Base-by-base conservation (phyloP, 2,113 vertebrate genomes). In the Protomyctophum bolini region DNA sequence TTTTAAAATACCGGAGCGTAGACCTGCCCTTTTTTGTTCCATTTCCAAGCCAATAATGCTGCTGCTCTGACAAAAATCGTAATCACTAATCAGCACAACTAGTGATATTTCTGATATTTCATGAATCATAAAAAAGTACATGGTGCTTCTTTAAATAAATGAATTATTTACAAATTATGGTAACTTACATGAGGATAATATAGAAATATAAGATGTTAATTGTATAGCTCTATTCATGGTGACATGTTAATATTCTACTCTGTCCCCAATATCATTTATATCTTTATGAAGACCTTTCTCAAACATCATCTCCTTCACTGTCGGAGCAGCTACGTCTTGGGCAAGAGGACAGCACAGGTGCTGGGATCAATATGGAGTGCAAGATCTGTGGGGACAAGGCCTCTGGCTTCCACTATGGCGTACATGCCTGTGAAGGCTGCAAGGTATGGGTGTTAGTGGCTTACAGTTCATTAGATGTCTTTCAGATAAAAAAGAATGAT, bases 371-470 rank as follows among this genome's bases (percentile, higher is more conserved):
- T 3, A 93, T 99, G 85, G 97, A 99, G 86, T 99, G 98, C 84
- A 95, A 96, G 46, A 95, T 99, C 78, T 99, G 97, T 0, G 96
- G 97, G 56, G 98, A 99, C 93, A 96, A 94, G 88, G 98, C 98
- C 11, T 99, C 98, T 0, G 98, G 98, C 46, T 99, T 98, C 79
- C 98, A 99, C 92, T 99, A 99, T 0, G 98, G 98, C 0, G 97
- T 99, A 8, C 98, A 99, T 0, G 98, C 98, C 7, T 99, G 98
- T 0, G 98, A 99, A 87, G 98, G 97, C 68, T 99, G 98, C 84
- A 99, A 99, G 96, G 98, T 99, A 93, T 6, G 61, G 15, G 21
- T 28, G 10, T 50, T 49, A 49, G n/a, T 15, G 46, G 11, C 1
- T 59, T 45, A 9, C 66, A 10, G 10, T 50, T 57, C 12, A 58